Evolutionary conservation across 2,888 invertebrate genomes (phyloP).

Genomic region (Trachelus tabidus): DNA sequence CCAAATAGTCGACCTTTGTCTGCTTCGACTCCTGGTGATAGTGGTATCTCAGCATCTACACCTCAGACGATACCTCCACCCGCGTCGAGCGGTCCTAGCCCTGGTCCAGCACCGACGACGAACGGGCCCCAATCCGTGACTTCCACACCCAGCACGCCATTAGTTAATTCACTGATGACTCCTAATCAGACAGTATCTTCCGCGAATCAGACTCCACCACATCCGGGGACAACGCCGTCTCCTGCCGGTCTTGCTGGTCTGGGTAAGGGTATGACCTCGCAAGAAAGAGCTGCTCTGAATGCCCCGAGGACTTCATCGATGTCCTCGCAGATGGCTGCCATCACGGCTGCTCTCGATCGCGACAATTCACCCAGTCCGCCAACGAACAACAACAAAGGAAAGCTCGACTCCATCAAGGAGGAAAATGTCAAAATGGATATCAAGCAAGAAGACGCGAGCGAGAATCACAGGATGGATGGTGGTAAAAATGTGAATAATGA

Average conservation of each 20-base stretch:
- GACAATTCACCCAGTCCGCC: slow-evolving; percentile 74
- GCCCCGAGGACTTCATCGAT: slow-evolving; percentile 69
- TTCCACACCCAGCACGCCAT: slow-evolving; percentile 60
- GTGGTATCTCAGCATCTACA: slow-evolving; percentile 67
- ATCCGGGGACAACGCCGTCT: slow-evolving; percentile 62
- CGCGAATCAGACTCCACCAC: slow-evolving; percentile 69
- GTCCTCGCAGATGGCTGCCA: slow-evolving; percentile 80
- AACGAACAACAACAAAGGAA: slow-evolving; percentile 72
- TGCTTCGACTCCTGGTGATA: slow-evolving; percentile 57
- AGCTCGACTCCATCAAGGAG: slow-evolving; percentile 74
- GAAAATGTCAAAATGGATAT: slow-evolving; percentile 72
- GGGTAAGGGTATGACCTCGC: slow-evolving; percentile 70
- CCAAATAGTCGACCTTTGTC: slow-evolving; percentile 63
- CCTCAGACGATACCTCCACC: slow-evolving; percentile 66
- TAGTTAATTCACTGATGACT: slow-evolving; percentile 69
- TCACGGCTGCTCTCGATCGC: slow-evolving; percentile 76
- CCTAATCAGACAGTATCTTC: slow-evolving; percentile 74
- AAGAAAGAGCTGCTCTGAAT: slow-evolving; percentile 68
- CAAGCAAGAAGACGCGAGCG: slow-evolving; percentile 74
- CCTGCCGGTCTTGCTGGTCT: slow-evolving; percentile 64
- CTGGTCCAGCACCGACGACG: slow-evolving; percentile 55
- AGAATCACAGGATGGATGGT: slow-evolving; percentile 69
- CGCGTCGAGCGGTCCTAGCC: slow-evolving; percentile 61
- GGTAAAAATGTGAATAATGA: slow-evolving; percentile 73
- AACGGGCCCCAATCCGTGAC: slow-evolving; percentile 64